Base-by-base conservation (phyloP, 2,888 invertebrate species). In the Rhopalosiphum nymphaeae region DNA sequence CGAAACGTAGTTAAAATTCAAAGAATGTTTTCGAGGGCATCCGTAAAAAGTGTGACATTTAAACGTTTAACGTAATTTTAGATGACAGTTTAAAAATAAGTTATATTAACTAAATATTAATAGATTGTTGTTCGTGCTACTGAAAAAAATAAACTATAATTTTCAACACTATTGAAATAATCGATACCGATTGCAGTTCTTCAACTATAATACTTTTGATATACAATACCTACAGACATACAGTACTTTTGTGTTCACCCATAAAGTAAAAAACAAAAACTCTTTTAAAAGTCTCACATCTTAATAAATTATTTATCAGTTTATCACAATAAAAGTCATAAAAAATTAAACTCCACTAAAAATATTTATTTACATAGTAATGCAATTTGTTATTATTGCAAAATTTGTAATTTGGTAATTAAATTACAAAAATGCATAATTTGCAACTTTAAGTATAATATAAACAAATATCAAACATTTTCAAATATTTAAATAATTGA, bases 41-140 rank as follows among this genome's bases (percentile, higher is more conserved):
- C n/a, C 36, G 36, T 84, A 93, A 92, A 84, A 89, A 84, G 89
- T 84, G n/a, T 93, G 89, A 89, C 93, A 93, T 93, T 93, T 93
- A 93, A 93, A 93, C 13, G 44, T 78, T 46, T 49, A 86, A 61
- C 46, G 86, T 61, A 88, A 67, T 67, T 87, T 67, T 67, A 92
- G 61, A 92, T 67, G 87, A 67, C 36, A 29, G 49, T 67, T 49
- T 88, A 87, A 92, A 92, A 92, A 92, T 87, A 88, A 92, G 87
- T 67, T 92, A 87, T 42, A 91, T 87, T 87, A 61, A 49, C 57
- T 67, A 92, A 87, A 87, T 91, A 49, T 61, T 67, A 87, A 67
- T 53, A 36, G 26, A 56, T 49, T 49, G 61, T 46, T 61, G 92
- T 86, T 91, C 86, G 26, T 57, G 56, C 91, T 44, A 46, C n/a